These are phyloP conservation scores for Callaeas wilsoni DNA, from an alignment of 2,113 vertebrate species.

Conservation along the genomic window DNA sequence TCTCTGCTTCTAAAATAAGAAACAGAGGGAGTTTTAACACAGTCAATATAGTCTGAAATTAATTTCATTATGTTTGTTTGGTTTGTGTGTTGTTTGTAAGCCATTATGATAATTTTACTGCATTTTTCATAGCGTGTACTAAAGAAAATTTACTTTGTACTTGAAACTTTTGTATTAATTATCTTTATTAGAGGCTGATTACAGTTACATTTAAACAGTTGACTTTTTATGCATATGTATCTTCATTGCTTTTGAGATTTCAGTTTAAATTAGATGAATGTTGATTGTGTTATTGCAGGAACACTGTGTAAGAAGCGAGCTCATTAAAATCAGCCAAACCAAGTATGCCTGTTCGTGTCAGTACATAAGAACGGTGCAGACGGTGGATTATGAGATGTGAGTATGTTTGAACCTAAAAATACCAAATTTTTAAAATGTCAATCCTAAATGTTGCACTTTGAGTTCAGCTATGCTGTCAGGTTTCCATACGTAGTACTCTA, in stretches of 20 bases:
- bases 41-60: background rate
- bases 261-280: background rate
- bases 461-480: background rate
- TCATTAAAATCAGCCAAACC: slow-evolving; percentile 79
- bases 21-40: background rate
- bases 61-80: background rate
- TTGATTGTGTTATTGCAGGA: slow-evolving; percentile 65
- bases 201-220: background rate
- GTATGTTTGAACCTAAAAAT: slow-evolving; percentile 30
- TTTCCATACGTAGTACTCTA: background rate
- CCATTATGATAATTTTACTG: background rate
- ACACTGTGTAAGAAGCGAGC: slow-evolving; percentile 68
- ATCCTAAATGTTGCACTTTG: background rate
- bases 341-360: slow-evolving; percentile 71
- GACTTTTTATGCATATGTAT: background rate
- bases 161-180: background rate
- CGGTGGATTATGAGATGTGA: slow-evolving; percentile 61
- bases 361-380: slow-evolving; percentile 66
- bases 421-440: background rate
- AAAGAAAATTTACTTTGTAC: background rate
- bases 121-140: background rate
- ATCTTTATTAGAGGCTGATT: background rate
- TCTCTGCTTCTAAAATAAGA: background rate
- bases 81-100: background rate
- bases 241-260: background rate